A percentile compares a stretch with the other conserved stretches of the same genome.
Conservation (phyloP, 2,797 vertebrate species). For the Nyctalus aviator region DNA sequence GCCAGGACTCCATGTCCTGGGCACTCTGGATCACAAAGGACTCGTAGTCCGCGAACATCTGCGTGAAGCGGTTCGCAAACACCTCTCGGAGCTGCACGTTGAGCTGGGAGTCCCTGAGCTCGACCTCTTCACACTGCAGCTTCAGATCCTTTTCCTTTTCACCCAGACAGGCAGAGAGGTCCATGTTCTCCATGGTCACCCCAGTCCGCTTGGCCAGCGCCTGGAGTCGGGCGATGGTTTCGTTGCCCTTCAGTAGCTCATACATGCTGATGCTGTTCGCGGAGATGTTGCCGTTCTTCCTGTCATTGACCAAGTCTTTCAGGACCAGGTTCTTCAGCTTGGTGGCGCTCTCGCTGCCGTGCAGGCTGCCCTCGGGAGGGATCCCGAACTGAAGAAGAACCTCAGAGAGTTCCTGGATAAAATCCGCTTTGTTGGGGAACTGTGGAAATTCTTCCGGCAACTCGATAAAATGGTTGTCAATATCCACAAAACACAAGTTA, state of each 20-base stretch:
- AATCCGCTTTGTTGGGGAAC: conserved; percentile 96
- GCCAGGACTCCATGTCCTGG: conserved; percentile 96
- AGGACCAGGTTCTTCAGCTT: conserved; percentile 92
- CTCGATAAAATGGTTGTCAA: conserved; percentile 96
- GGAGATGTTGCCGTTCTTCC: conserved; percentile 95
- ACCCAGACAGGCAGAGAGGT: conserved; percentile 85
- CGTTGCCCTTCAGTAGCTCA: conserved; percentile 94
- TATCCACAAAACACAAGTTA: conserved; percentile 98
- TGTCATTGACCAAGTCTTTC: conserved; percentile 95
- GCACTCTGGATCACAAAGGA: conserved; percentile 97
- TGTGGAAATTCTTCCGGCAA: conserved; percentile 95
- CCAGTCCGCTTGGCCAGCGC: conserved; percentile 93
- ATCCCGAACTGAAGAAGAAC: conserved; percentile 94
- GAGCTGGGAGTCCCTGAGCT: conserved; percentile 93
- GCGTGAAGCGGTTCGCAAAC: conserved; percentile 94
- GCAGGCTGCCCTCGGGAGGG: conserved; percentile 89
- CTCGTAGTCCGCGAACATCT: conserved; percentile 97
- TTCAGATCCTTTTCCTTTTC: conserved; percentile 88
- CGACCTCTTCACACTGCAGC: conserved; percentile 90
- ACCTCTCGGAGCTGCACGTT: conserved; percentile 97
- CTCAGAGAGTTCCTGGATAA: conserved; percentile 96
- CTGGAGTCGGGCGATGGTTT: conserved; percentile 94
- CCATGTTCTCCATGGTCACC: conserved; percentile 91
- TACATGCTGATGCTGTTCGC: conserved; percentile 92
- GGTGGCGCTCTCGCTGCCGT: conserved; percentile 87